Evolutionary conservation across 2,888 invertebrate genomes (phyloP), one percentile per base, ranked within the genome.

Genomic region (Scaptodrosophila latifasciaeformis): DNA sequence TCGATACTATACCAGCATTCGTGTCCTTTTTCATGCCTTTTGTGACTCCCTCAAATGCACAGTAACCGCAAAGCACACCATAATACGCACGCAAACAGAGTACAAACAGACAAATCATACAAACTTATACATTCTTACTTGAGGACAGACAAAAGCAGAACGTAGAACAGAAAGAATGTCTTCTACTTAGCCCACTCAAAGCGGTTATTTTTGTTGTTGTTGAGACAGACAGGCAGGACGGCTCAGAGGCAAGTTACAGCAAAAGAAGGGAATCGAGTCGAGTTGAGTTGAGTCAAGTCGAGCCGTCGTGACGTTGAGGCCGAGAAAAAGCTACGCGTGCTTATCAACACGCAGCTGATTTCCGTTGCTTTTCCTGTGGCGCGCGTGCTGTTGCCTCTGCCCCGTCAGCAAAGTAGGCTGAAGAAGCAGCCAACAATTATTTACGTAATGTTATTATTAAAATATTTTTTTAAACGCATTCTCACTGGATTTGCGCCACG

Each of bases 401-500:
- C n/a, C 10, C 18, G 48, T 37, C 37, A 34, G n/a, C 21, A 9
- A 5, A 43, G 10, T 27, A 30, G 37, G 34, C 56, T 50, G 42
- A 55, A 59, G 40, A 64, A 64, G 74, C 80, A 77, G 58, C 77
- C 77, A 74, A 80, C 80, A 80, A 70, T 70, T 77, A 82, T 71
- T 81, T 82, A 79, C 82, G 68, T 76, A 80, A 81, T 82, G 77
- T 77, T 82, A 81, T 82, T 81, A 81, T 82, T 75, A 75, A 80
- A 75, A 75, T 75, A 75, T 80, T 80, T 82, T 82, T 72, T 82
- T 80, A 81, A 71, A 74, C 76, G 68, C 71, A 75, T 75, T 80
- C 80, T 80, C 80, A 74, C 74, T 82, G 69, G 72, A 67, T 77
- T 77, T 69, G 67, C 69, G 65, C 56, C 49, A 48, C 42, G 49